phyloP scores from a whole-genome alignment of 2,797 vertebrate species.

The Geotria australis region DNA sequence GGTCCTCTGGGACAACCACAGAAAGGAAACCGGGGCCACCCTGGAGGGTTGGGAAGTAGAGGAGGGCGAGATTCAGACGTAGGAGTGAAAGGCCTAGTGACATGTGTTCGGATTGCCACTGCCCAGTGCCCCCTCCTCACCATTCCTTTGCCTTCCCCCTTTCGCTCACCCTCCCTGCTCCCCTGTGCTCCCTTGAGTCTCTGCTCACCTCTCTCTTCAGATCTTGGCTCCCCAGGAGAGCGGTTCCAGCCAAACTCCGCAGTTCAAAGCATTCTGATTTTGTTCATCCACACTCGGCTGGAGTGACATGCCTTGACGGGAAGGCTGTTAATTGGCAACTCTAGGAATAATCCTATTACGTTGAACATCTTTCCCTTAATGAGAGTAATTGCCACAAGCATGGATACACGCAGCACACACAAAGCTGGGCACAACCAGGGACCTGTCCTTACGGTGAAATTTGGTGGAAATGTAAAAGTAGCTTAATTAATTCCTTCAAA shows the following conservation, averaged over 20 bases:
- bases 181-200: neutral
- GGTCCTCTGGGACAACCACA: neutral
- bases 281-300: neutral
- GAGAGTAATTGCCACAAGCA: neutral
- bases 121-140: neutral
- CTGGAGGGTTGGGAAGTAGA: neutral
- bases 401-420: neutral
- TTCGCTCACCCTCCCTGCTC: neutral
- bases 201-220: neutral
- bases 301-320: neutral
- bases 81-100: neutral
- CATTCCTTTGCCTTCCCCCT: neutral
- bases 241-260: neutral
- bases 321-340: neutral
- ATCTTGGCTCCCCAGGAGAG: neutral
- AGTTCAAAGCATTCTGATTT: neutral
- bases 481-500: neutral
- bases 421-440: neutral
- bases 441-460: neutral
- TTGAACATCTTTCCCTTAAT: neutral
- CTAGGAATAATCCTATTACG: neutral
- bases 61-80: neutral
- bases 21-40: neutral
- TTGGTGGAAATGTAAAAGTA: neutral
- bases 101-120: neutral